Evolutionary conservation across 2,797 vertebrate species (phyloP).

Genomic region (Geotria australis): DNA sequence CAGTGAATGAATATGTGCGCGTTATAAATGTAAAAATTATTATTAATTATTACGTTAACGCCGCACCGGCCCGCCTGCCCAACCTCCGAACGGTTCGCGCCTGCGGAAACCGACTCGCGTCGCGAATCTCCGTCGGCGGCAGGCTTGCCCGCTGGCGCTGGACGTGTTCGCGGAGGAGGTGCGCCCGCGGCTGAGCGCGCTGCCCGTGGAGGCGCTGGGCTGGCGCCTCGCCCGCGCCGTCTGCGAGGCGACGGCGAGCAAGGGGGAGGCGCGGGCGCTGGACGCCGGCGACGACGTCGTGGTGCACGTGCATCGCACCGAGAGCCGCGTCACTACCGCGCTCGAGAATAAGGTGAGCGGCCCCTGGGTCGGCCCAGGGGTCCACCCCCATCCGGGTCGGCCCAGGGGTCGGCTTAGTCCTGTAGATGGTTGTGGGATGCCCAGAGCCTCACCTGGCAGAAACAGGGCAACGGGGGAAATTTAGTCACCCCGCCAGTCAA

Average conservation of each 20-base stretch:
- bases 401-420: too few species aligned
- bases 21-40: too few species aligned
- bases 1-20: too few species aligned
- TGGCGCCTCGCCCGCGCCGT: constrained; percentile 33
- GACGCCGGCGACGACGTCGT: constrained; percentile 26
- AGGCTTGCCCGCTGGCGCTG: constrained; percentile 63
- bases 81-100: too few species aligned
- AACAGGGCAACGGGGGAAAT: too few species aligned
- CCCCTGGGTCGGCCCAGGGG: background rate
- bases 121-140: background rate
- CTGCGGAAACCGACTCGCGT: too few species aligned
- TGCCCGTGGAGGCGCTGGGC: constrained; percentile 20
- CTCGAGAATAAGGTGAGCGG: constrained; percentile 52
- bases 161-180: constrained; percentile 25
- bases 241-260: constrained; percentile 25
- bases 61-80: too few species aligned
- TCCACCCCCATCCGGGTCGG: too few species aligned
- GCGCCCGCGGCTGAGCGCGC: constrained; percentile 21
- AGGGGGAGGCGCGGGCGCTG: constrained; percentile 23
- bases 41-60: too few species aligned
- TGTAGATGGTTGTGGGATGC: too few species aligned
- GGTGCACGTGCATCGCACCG: constrained; percentile 23
- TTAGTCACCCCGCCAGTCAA: constrained; percentile 1
- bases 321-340: constrained; percentile 36
- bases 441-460: too few species aligned